Evolutionary conservation across 2,797 vertebrate genomes (phyloP).

Genomic region (Enteromius viviparus): DNA sequence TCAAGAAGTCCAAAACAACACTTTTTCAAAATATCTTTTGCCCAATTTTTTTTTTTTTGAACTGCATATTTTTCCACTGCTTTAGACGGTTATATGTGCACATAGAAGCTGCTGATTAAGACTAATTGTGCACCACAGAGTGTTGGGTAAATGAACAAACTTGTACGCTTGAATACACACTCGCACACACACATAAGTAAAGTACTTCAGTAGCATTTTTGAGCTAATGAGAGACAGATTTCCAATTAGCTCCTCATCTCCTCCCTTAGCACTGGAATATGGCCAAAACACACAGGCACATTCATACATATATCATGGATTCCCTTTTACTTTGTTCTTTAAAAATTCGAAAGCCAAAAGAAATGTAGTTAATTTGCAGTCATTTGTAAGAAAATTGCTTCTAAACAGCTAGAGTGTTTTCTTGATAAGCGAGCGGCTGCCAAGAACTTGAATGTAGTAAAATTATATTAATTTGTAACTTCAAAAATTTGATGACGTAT

Average conservation of each 20-base stretch:
- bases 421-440: slow-evolving; percentile 5
- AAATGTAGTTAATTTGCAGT: slow-evolving; percentile 9
- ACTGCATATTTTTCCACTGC: slow-evolving; percentile 10
- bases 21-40: background rate
- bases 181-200: slow-evolving; percentile 35
- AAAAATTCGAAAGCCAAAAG: slow-evolving; percentile 15
- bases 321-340: slow-evolving; percentile 13
- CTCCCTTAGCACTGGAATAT: slow-evolving; percentile 57
- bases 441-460: slow-evolving; percentile 21
- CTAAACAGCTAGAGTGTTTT: slow-evolving; percentile 18
- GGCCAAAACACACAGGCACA: slow-evolving; percentile 43
- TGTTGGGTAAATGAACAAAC: slow-evolving; percentile 41
- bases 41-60: background rate
- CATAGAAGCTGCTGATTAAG: slow-evolving; percentile 45
- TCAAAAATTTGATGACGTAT: slow-evolving; percentile 16
- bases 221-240: slow-evolving; percentile 60
- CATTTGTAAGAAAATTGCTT: slow-evolving; percentile 31
- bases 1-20: background rate
- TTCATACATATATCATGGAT: slow-evolving; percentile 45
- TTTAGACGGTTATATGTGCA: slow-evolving; percentile 21
- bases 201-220: slow-evolving; percentile 50
- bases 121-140: slow-evolving; percentile 38
- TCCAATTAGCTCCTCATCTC: slow-evolving; percentile 57
- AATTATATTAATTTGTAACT: slow-evolving; percentile 26
- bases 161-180: slow-evolving; percentile 39